A percentile compares a stretch with the other conserved stretches of the same genome.
Evolutionary conservation across 2,113 vertebrate genomes (phyloP).

Genomic region (Saccopteryx bilineata): DNA sequence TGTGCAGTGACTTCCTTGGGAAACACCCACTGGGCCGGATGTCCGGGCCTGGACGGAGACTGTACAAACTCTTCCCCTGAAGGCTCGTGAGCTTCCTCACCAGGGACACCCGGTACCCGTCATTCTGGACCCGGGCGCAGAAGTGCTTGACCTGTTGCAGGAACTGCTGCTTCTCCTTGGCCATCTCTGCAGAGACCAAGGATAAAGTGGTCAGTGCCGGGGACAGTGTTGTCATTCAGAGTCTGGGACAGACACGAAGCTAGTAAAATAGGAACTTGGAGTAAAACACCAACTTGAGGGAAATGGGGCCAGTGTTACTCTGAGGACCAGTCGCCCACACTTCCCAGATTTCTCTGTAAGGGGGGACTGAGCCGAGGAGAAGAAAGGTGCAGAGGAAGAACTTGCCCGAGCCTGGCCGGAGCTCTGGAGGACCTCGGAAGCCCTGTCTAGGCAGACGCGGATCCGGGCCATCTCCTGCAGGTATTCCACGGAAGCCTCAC

Average conservation of each 20-base stretch:
- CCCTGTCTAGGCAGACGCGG: conserved; percentile 91
- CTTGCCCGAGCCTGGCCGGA: conserved; percentile 71
- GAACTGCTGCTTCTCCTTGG: conserved; percentile 61
- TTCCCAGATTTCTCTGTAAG: fast-evolving
- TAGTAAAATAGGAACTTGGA: background rate
- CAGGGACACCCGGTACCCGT: conserved; percentile 94
- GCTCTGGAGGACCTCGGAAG: conserved; percentile 87
- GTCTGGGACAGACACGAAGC: too few species aligned
- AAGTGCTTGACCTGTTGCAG: conserved; percentile 86
- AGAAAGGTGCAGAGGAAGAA: background rate
- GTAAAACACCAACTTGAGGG: fast-evolving
- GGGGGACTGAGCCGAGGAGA: background rate
- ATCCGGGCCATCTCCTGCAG: conserved; percentile 92
- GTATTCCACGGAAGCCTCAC: conserved; percentile 86
- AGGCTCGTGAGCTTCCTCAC: conserved; percentile 91
- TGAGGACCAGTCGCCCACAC: background rate
- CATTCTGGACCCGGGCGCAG: conserved; percentile 85
- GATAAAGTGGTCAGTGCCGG: background rate
- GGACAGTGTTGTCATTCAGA: fast-evolving
- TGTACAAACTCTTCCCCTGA: conserved; percentile 91
- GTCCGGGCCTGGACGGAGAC: conserved; percentile 83
- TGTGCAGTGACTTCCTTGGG: conserved; percentile 87
- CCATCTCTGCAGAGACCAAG: conserved; percentile 65
- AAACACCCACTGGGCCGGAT: conserved; percentile 91
- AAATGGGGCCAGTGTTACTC: fast-evolving